Conservation (phyloP, 2,888 invertebrate genomes). For the Parnassius mnemosyne region DNA sequence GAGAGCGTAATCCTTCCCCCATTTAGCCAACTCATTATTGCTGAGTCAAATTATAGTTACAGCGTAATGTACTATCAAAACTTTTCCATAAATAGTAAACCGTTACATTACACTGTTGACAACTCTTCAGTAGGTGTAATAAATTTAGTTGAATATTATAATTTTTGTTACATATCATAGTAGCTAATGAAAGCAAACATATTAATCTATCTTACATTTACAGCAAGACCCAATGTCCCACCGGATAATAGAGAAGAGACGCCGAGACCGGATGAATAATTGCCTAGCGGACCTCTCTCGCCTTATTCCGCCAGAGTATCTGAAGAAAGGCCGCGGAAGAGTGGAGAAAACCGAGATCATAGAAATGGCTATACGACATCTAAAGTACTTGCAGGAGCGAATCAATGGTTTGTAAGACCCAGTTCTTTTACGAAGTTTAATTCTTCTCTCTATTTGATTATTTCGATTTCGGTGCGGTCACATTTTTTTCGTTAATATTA, state of each 20-base stretch:
- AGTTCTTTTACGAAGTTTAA: conserved; percentile 18
- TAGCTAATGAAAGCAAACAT: neutral
- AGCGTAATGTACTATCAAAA: too few relatives aligned
- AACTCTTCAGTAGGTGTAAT: too few relatives aligned
- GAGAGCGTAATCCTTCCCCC: too few relatives aligned
- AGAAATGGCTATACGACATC: conserved; percentile 97
- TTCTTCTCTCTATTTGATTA: too few relatives aligned
- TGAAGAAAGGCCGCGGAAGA: conserved; percentile 96
- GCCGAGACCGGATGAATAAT: conserved; percentile 98
- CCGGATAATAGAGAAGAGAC: conserved; percentile 96
- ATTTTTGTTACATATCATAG: too few relatives aligned
- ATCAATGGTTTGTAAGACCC: conserved; percentile 66
- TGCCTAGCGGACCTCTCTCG: conserved; percentile 96
- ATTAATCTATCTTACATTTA: conserved; percentile 34
- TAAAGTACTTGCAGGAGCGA: conserved; percentile 91
- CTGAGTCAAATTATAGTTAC: too few relatives aligned
- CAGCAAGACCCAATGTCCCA: conserved; percentile 98
- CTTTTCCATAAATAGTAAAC: too few relatives aligned
- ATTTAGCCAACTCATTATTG: too few relatives aligned
- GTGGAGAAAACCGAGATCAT: conserved; percentile 99
- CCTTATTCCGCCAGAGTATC: conserved; percentile 94
- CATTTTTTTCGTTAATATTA: too few relatives aligned
- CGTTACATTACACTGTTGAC: too few relatives aligned
- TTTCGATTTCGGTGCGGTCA: too few relatives aligned
- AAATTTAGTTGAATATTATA: too few relatives aligned